These are phyloP conservation scores for Onthophagus sagittarius DNA, from an alignment of 2,888 invertebrate species.

Conservation along the genomic window DNA sequence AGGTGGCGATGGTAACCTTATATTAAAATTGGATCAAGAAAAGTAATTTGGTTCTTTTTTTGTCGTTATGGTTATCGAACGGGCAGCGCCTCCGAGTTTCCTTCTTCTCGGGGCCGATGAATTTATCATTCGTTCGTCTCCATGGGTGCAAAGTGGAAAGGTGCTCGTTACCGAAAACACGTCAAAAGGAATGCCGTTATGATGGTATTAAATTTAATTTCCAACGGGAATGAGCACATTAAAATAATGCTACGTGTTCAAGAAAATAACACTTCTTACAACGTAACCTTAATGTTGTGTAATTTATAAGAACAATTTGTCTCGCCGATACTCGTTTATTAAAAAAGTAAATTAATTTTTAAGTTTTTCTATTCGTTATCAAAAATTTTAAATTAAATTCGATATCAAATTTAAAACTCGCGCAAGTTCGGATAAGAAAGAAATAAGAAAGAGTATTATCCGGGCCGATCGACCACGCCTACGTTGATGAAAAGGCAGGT, in stretches of 20 bases:
- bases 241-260: not conserved
- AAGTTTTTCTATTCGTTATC: not conserved
- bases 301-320: not conserved
- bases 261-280: not conserved
- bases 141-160: not conserved
- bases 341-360: not conserved
- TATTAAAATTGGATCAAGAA: slow-evolving; percentile 45
- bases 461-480: not conserved
- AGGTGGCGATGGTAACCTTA: slow-evolving; percentile 44
- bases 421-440: not conserved
- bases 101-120: not conserved
- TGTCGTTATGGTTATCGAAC: not conserved
- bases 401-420: not conserved
- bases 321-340: not conserved
- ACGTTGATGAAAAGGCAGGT: not conserved
- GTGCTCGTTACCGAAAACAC: not conserved
- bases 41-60: slow-evolving; percentile 10
- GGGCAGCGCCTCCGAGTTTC: not conserved
- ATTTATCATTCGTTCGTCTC: not conserved
- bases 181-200: not conserved
- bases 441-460: not conserved
- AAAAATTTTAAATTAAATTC: not conserved
- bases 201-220: not conserved
- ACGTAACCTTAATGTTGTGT: not conserved
- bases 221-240: not conserved